These are phyloP conservation scores for Amphiura filiformis DNA, from an alignment of 35 echinoderm and acorn worm species.

Conservation along the genomic window DNA sequence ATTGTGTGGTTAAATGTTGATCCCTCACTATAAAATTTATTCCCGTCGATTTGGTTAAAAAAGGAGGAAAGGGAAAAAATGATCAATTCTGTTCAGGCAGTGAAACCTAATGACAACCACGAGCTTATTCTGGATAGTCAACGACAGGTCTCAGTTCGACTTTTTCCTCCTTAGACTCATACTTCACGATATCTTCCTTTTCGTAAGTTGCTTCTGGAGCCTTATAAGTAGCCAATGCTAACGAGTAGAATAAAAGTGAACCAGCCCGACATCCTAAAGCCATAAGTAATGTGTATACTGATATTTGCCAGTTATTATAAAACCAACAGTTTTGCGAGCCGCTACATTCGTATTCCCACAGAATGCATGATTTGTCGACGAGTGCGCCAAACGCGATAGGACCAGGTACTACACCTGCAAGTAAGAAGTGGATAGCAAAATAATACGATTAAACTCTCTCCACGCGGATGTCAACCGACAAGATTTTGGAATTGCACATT, in stretches of 20 bases:
- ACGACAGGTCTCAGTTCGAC: too few species aligned
- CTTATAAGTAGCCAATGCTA: slow-evolving; percentile 23
- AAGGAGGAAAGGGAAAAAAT: too few species aligned
- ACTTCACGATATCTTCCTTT: slow-evolving; percentile 35
- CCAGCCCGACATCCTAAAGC: slow-evolving; percentile 19
- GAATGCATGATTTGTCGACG: slow-evolving; percentile 59
- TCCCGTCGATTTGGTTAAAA: too few species aligned
- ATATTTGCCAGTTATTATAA: slow-evolving; percentile 58
- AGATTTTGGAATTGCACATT: too few species aligned
- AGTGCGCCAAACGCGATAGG: slow-evolving; percentile 70
- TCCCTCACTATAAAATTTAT: too few species aligned
- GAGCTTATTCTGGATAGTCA: too few species aligned
- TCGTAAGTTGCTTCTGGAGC: background rate
- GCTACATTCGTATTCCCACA: slow-evolving; percentile 56
- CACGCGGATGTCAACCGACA: too few species aligned
- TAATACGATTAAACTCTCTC: too few species aligned
- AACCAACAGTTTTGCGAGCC: slow-evolving; percentile 46
- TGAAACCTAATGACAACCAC: too few species aligned
- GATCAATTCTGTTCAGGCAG: too few species aligned
- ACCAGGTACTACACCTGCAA: slow-evolving; percentile 64
- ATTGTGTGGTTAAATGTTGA: too few species aligned
- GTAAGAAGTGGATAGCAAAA: too few species aligned
- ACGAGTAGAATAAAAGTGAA: slow-evolving; percentile 22
- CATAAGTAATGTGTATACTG: slow-evolving; percentile 46
- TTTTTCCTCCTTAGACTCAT: background rate